Base-by-base conservation (phyloP, 2,888 invertebrate species). In the Pristionchus japonicus region DNA sequence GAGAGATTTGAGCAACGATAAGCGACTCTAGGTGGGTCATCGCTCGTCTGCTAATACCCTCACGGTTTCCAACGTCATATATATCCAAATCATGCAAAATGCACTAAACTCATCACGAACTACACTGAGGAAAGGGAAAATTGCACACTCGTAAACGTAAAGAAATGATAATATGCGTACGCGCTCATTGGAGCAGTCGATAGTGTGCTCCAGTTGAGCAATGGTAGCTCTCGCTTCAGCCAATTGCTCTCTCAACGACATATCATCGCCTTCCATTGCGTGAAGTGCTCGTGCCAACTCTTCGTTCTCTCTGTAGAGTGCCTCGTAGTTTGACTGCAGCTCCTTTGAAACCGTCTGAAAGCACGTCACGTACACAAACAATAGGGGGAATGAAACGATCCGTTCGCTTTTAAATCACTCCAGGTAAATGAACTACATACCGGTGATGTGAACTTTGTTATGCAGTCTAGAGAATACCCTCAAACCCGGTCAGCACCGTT, bases 201-300 rank as follows among this genome's bases (percentile, higher is more conserved):
- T 90, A 47, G 91, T 89, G 40, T 90, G 88, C 88, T 92, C 92
- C 84, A 93, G 91, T 86, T 93, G 92, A 77, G 90, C 91, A 74
- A 93, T 91, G 27, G 92, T 92, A 20, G 91, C 90, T 87, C 92
- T 91, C 20, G 93, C 93, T 52, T 90, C 89, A 47, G 91, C 91
- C 80, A 93, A 90, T 88, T 93, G 93, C 88, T 93, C 93, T 83
- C 91, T 88, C 49, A 93, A 88, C 43, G 91, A 89, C 61, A 88
- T 88, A 77, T 92, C 92, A 49, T 91, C 92, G 13, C 40, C 67
- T 23, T 34, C 80, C 80, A 87, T 86, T 52, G 82, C 40, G 34
- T 90, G 89, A 52, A 91, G 88, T 1, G 91, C 91, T 11, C 89
- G 86, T 67, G 91, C 91, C 57, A 92, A 83, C 64, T 91, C 91